Percentiles rank a stretch among this genome's conserved stretches.
Conservation (phyloP, 2,797 vertebrate genomes). For the Anabacerthia variegaticeps region DNA sequence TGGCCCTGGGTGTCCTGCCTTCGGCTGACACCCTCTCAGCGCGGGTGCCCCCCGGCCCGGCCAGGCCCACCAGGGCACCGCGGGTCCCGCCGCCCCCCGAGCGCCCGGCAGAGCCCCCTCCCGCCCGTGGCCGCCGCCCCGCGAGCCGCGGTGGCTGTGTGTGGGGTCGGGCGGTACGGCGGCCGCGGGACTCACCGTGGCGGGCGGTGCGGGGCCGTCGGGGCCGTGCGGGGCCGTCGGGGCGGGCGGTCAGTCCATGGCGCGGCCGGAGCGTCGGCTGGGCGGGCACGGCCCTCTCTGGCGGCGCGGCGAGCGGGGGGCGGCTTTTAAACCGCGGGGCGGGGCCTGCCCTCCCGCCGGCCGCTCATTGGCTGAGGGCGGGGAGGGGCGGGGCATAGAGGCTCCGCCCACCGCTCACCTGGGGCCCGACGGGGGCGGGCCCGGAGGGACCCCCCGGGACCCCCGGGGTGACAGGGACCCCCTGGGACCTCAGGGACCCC, state of each 20-base stretch:
- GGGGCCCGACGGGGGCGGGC: neutral
- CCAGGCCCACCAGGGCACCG: neutral
- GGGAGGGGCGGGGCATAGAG: neutral
- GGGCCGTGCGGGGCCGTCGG: neutral
- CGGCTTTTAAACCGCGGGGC: neutral
- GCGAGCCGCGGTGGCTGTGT: neutral
- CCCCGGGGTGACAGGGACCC: neutral
- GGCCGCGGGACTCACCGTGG: conserved; percentile 8
- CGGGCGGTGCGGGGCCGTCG: neutral
- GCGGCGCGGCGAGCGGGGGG: neutral
- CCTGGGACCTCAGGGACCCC: too few species aligned
- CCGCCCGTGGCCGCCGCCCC: neutral
- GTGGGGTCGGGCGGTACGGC: too few species aligned
- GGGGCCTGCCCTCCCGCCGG: neutral
- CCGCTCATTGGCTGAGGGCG: neutral
- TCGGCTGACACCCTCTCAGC: neutral
- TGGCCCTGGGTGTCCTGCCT: neutral
- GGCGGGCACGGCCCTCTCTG: neutral
- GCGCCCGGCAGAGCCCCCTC: neutral
- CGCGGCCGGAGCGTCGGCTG: fast-evolving
- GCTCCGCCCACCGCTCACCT: conserved; percentile 10
- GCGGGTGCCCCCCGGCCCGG: neutral
- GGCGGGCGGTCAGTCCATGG: neutral
- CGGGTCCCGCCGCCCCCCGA: neutral
- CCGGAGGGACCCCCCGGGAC: neutral